Evolutionary conservation across 2,888 invertebrate genomes (phyloP), one percentile per base, ranked within the genome.

Genomic region (Leptinotarsa juncta): DNA sequence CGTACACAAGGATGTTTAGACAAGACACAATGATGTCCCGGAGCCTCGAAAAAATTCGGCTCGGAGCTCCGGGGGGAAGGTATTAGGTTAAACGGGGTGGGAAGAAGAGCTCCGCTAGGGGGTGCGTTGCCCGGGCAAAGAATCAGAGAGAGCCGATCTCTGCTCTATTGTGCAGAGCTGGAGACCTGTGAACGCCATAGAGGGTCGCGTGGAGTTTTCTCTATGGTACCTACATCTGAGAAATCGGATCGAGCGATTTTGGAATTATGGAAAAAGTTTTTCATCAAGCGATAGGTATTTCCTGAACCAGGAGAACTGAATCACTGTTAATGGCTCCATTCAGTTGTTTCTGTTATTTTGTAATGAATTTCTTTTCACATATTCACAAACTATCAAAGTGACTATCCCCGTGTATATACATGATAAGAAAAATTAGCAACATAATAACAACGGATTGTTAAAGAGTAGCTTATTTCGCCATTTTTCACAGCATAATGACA

Each of bases 1-100:
- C 94, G 94, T 93, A 95, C 95, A 95, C 94, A 94, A 93, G 91
- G 94, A 94, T 69, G 93, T 92, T 94, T 75, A 85, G 82, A 85
- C 84, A 94, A 94, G 94, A 95, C 95, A 95, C 95, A 95, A 89
- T 89, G 89, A 89, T 87, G 82, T 84, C 84, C 85, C 83, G 82
- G 80, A 76, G 73, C 76, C 79, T 74, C 65, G 68, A 55, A 18
- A 18, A 15, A 18, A 16, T 23, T 20, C 14, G 62, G 57, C n/a
- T 26, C n/a, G 67, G 50, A 53, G 73, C 42, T 49, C 15, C 70
- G 66, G 69, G 67, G 70, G 71, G 48, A 60, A 23, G 68, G 67
- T 51, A 60, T 23, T 50, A 20, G 53, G 70, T 55, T 42, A 48
- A 18, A 49, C 55, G 73, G 75, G 78, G 77, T 76, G 78, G 66